Percentiles rank a stretch among this genome's conserved stretches.
These are phyloP conservation scores for Denticeps clupeoides DNA, from an alignment of 2,797 vertebrate species.

Conservation along the genomic window DNA sequence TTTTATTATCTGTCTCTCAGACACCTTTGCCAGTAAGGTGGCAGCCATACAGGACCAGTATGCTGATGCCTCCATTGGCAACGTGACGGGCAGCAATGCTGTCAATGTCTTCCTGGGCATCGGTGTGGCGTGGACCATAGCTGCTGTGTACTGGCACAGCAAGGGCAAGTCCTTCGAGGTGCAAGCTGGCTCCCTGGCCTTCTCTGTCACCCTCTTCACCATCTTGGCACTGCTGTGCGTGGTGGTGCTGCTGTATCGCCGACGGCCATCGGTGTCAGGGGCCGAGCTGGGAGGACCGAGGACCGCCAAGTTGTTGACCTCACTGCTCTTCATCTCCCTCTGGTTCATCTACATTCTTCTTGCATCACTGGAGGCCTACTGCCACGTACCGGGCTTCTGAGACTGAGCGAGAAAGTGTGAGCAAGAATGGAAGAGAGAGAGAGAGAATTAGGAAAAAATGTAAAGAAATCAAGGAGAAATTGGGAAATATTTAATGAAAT, in stretches of 20 bases:
- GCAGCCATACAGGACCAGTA: constrained; percentile 79
- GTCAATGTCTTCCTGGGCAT: constrained; percentile 80
- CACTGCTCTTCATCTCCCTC: constrained; percentile 58
- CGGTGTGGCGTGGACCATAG: constrained; percentile 79
- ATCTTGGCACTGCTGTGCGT: constrained; percentile 61
- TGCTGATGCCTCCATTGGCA: constrained; percentile 75
- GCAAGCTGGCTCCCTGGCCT: constrained; percentile 67
- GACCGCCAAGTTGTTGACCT: constrained; percentile 64
- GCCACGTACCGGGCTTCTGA: constrained; percentile 69
- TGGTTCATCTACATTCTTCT: constrained; percentile 76
- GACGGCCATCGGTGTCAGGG: constrained; percentile 51
- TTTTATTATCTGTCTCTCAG: constrained; percentile 39
- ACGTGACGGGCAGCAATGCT: constrained; percentile 77
- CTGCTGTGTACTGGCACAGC: constrained; percentile 64
- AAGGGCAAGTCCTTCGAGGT: constrained; percentile 60
- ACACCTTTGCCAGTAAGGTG: constrained; percentile 77
- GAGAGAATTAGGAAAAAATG: background rate
- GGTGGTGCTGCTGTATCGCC: constrained; percentile 63
- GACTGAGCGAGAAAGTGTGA: background rate
- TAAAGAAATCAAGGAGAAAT: too few species aligned
- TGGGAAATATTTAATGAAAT: too few species aligned
- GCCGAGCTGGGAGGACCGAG: constrained; percentile 73
- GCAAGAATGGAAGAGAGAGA: background rate
- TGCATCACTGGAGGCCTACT: constrained; percentile 72
- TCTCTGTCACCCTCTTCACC: constrained; percentile 77